phyloP scores from a whole-genome alignment of 35 echinoderm and acorn worm genomes.

The Acanthaster planci region DNA sequence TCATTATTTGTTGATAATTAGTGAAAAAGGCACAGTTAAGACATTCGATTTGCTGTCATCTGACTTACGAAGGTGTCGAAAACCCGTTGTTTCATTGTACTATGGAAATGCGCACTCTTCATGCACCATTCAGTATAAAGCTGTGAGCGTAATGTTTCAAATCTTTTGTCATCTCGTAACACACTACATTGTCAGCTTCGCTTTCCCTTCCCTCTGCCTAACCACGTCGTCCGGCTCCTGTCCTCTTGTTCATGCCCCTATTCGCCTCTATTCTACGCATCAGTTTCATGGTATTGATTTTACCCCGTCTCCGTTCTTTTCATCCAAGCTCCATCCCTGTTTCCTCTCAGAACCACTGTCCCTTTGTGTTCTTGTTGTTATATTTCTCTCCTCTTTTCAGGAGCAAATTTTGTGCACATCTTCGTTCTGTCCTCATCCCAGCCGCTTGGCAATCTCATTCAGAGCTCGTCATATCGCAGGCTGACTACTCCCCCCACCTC shows the following conservation, averaged over 20 bases:
- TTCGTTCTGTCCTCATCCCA: not conserved
- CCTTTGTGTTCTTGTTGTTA: not conserved
- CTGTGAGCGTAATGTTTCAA: no score
- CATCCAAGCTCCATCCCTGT: not conserved
- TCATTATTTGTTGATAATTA: no score
- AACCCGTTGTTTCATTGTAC: no score
- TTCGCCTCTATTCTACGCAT: not conserved
- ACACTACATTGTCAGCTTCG: no score
- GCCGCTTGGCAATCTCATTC: conserved; percentile 2
- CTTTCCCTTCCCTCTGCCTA: no score
- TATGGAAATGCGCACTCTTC: no score
- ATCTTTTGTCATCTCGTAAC: no score
- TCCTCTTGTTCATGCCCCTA: not conserved
- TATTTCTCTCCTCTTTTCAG: not conserved
- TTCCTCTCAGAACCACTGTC: not conserved
- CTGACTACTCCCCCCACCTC: not conserved
- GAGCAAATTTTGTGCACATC: not conserved
- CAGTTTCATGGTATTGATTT: not conserved
- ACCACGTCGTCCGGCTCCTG: not conserved
- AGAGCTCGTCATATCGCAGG: not conserved
- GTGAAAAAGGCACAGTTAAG: no score
- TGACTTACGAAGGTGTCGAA: no score
- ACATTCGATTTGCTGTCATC: no score
- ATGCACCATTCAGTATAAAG: no score
- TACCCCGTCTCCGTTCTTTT: not conserved